Evolutionary conservation across 2,888 invertebrate genomes (phyloP), one percentile per base, ranked within the genome.

Genomic region (Zeuzera pyrina): DNA sequence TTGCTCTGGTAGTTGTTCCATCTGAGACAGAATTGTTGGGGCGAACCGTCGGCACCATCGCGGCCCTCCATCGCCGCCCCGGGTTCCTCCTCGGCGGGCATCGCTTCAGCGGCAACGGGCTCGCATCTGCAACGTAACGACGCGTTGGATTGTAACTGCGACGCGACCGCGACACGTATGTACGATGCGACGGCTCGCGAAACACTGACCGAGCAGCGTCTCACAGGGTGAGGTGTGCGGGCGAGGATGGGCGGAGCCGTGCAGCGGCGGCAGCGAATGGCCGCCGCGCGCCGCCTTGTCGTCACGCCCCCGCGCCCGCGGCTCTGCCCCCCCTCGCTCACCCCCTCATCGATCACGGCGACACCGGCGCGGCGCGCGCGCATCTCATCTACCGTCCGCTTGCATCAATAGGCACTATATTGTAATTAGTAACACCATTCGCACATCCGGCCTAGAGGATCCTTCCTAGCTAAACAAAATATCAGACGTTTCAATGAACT

Each of bases 1-100:
- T 95, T 95, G 53, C 89, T 89, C 73, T 94, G 94, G 76, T 95
- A 95, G 77, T 95, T 95, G 86, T 95, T 95, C 95, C 95, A 95
- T 43, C 94, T 88, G 57, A 95, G 85, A 73, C 94, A 95, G 79
- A 94, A 95, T 70, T 94, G 94, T 85, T 94, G 94, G 84, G 93
- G 93, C 62, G 91, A 90, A 50, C 68, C 74, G 49, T 67, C 66
- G 54, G 50, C 58, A 45, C 57, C 49, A 32, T 74, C 78, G 50
- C 73, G 71, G 60, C 69, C 66, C 62, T 77, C 77, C 78, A 69
- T 69, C 47, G 66, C 66, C 65, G 69, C 69, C 33, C 39, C 41
- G 61, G 76, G 66, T 53, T 79, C 79, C 59, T 78, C 79, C 70
- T 79, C 79, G 63, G 79, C 77, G 65, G 79, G 81, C 78, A 83